Evolutionary conservation across 2,113 vertebrate genomes (phyloP), one percentile per base, ranked within the genome.

Genomic region (Poeciliopsis occidentalis): DNA sequence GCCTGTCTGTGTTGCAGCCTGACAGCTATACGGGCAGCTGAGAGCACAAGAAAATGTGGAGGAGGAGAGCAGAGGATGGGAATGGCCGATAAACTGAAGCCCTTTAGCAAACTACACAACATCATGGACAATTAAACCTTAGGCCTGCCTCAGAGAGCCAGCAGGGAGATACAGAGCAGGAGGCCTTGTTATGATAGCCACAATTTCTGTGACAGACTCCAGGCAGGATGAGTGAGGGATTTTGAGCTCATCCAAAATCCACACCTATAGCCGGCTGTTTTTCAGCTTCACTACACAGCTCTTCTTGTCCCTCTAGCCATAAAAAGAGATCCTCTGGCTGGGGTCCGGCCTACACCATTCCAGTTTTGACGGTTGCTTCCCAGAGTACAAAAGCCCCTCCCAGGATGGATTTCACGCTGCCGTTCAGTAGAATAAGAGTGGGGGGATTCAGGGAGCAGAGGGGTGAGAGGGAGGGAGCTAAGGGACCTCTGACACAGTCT

Each of bases 351-450:
- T 61, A 15, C 76, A 75, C 86, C 72, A 63, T 80, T 75, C 79
- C 74, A 76, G 78, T 88, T 83, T 57, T 81, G 83, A 87, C 80
- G 86, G 87, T 89, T 89, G 71, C 87, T 84, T 89, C 85, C 85
- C 79, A 22, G 75, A 84, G 44, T 69, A 90, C 86, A 88, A 87
- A 67, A 74, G 87, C 85, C 81, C 86, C 87, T 90, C 89, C 89
- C 80, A 60, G 85, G 88, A 89, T 88, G 88, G 82, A 89, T 89
- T 89, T 93, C 90, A 92, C 47, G 57, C 87, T 86, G 89, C 77
- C 75, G 83, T 78, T 73, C 69, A 75, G 73, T 31, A 87, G 74
- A 89, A 85, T 60, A 75, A 71, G 83, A 47, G 76, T 51, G 78
- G 39, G 75, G 80, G 79, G 74, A 62, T 70, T 62, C 68, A 30